These are phyloP conservation scores for Galerucella nymphaeae DNA, from an alignment of 2,888 invertebrate genomes.

Conservation along the genomic window DNA sequence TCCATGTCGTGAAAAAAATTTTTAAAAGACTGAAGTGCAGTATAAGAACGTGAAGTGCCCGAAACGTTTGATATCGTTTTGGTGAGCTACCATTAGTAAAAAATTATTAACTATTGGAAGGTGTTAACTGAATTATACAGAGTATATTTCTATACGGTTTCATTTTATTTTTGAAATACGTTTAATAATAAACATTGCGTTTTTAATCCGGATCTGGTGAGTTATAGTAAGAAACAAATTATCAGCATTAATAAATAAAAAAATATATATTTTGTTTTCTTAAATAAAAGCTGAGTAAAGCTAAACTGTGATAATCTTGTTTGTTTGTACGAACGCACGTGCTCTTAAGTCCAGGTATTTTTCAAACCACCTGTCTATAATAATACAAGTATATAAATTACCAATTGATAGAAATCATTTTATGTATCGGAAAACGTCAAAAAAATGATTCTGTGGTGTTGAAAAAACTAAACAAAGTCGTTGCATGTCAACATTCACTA, in stretches of 20 bases:
- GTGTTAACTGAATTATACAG: too few relatives aligned
- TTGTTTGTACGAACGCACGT: slow-evolving; percentile 26
- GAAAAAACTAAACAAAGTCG: too few relatives aligned
- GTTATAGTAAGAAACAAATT: neutral
- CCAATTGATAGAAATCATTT: too few relatives aligned
- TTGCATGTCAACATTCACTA: too few relatives aligned
- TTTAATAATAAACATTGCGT: too few relatives aligned
- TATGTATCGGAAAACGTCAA: too few relatives aligned
- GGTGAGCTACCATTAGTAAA: too few relatives aligned
- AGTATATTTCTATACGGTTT: too few relatives aligned
- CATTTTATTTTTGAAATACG: too few relatives aligned
- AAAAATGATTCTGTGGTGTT: too few relatives aligned
- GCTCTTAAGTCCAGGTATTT: slow-evolving; percentile 13
- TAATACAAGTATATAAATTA: neutral
- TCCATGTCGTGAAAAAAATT: slow-evolving; percentile 26
- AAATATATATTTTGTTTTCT: slow-evolving; percentile 12
- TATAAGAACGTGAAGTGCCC: slow-evolving; percentile 1
- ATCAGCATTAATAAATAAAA: slow-evolving; percentile 21
- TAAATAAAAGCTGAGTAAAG: slow-evolving; percentile 35
- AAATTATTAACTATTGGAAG: too few relatives aligned
- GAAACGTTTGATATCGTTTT: neutral
- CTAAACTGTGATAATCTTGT: slow-evolving; percentile 25
- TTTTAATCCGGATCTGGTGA: neutral
- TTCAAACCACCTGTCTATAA: slow-evolving; percentile 20
- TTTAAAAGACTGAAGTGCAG: neutral